Evolutionary conservation across 2,888 invertebrate genomes (phyloP), one percentile per base, ranked within the genome.

Genomic region (Acronicta leporina): DNA sequence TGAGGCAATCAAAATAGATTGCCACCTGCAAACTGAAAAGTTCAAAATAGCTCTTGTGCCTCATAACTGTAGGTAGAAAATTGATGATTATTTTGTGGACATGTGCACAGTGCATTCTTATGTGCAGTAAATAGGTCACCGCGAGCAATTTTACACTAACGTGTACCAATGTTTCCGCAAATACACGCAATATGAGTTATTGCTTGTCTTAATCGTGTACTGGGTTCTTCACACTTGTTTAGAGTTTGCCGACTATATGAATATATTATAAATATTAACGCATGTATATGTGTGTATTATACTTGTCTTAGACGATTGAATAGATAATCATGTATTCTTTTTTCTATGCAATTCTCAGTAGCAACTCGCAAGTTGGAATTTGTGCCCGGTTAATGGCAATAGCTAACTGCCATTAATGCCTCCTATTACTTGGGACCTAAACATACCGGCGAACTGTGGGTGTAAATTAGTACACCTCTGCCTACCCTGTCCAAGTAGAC

Each of bases 91-190:
- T 41, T 49, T 57, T 42, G 58, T 62, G 46, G 56, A 62, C 71
- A 66, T 66, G 46, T 68, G 69, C 68, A 54, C 56, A 35, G 53
- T 65, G 78, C 77, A 78, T 67, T 65, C 55, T 61, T 58, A 30
- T 55, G 66, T 71, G 48, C 57, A 72, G 63, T 76, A 87, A 83
- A 81, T 84, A 73, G 85, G 80, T 77, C 84, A 79, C 64, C 53
- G 68, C 55, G 66, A 67, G 61, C 70, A 73, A 67, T 81, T 75
- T 75, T 67, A 61, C 67, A 52, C 72, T 58, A 68, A 63, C 66
- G 67, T 73, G 62, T 71, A 65, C 68, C 54, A 73, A 70, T 64
- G 69, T 77, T 79, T 79, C 82, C 79, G 77, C 62, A 77, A 79
- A 79, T 73, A 78, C 65, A 61, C 54, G 20, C 47, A 45, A 44